A percentile compares a stretch with the other conserved stretches of the same genome.
These are phyloP conservation scores for Spatula versicolor DNA, from an alignment of 2,797 vertebrate genomes.

Conservation along the genomic window DNA sequence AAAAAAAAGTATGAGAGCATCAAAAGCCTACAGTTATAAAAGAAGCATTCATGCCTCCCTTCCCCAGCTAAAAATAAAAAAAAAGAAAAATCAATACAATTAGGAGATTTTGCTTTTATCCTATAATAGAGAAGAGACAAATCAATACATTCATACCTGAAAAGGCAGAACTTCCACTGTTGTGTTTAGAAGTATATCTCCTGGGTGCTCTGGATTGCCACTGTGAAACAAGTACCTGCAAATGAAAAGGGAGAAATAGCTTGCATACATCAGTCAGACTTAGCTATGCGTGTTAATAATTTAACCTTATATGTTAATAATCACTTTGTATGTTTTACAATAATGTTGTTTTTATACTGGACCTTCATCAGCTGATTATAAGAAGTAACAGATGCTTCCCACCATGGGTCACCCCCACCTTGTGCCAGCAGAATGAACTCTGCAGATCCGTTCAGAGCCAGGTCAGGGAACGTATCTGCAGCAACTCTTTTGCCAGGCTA, in stretches of 20 bases:
- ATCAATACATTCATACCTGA: conserved; percentile 78
- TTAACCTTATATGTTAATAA: not conserved
- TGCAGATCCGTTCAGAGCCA: not conserved
- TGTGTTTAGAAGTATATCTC: conserved; percentile 94
- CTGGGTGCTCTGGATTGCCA: conserved; percentile 96
- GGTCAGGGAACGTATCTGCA: not conserved
- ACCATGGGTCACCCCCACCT: accelerated
- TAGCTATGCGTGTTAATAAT: not conserved
- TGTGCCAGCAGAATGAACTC: not conserved
- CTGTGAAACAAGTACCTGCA: conserved; percentile 96
- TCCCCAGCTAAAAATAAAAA: not conserved
- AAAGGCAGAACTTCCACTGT: conserved; percentile 94
- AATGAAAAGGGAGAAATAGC: conserved; percentile 4
- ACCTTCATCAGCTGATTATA: not conserved
- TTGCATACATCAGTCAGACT: not conserved
- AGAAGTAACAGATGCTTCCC: not conserved
- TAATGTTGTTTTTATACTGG: not conserved
- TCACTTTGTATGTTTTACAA: not conserved
- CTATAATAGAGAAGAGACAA: not conserved
- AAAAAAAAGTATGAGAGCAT: not conserved
- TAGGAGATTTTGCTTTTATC: not conserved
- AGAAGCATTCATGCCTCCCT: not conserved
- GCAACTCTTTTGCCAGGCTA: not conserved
- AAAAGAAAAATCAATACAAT: not conserved
- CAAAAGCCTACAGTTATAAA: not conserved